Evolutionary conservation across 2,888 invertebrate species (phyloP), one percentile per base, ranked within the genome.

Genomic region (Chrysina gloriosa): DNA sequence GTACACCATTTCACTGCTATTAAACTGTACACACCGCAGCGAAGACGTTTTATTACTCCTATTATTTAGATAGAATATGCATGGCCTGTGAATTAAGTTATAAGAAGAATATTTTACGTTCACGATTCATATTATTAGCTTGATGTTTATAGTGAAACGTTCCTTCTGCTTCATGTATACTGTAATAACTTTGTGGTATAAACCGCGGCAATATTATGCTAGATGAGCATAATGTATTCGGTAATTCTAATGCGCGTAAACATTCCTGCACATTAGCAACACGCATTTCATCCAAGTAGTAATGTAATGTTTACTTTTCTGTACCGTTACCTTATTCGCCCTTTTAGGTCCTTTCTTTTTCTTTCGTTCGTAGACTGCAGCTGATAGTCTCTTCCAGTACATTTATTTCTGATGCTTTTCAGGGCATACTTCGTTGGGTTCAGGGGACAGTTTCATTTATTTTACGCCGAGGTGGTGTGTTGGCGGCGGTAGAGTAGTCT

Each of bases 341-440:
- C 34, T 36, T 19, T 25, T 36, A n/a, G 21, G n/a, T n/a, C 36
- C 39, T 7, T 19, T 39, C 42, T 42, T 42, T 25, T 9, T 21
- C 19, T 69, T 65, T 72, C 19, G 29, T 52, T 52, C 31, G 19
- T 52, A 31, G 31, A 52, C 69, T 71, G 71, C 69, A 73, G 69
- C 70, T 72, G 69, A 72, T 72, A 70, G 73, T 71, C 69, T 72
- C 73, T 77, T 76, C 77, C 77, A 69, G 71, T 73, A 76, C 76
- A 77, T 77, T 77, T 76, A 74, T 74, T 72, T 72, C 70, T 72
- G 75, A 74, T 75, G 74, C 74, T 34, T 74, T 72, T 70, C 71
- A 73, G 72, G 75, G 76, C 74, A 76, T 75, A 74, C 72, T 70
- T 72, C 73, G 71, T 74, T 71, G 71, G 68, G 71, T 72, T 69